Evolutionary conservation across 1,140 invertebrate genomes (phyloP).

Genomic region (Drosophila biarmipes): DNA sequence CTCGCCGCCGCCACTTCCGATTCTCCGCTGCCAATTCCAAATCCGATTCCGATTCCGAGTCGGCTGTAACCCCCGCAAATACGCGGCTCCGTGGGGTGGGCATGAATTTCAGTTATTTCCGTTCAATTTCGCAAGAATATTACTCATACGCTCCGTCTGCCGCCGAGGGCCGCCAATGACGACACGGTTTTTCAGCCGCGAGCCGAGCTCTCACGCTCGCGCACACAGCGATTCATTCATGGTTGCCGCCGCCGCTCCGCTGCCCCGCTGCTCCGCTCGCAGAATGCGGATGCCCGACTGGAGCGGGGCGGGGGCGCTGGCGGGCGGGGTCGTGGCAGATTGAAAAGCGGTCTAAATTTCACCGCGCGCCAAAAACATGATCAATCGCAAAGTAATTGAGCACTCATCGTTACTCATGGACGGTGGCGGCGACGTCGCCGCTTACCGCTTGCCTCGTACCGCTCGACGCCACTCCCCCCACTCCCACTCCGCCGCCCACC

Average conservation of each 20-base stretch:
- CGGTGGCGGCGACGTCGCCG: slow-evolving; percentile 40
- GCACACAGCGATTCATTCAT: slow-evolving; percentile 61
- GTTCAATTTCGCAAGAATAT: slow-evolving; percentile 83
- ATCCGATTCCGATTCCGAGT: not conserved
- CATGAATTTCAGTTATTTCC: slow-evolving; percentile 81
- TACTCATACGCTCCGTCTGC: slow-evolving; percentile 69
- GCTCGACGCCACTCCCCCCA: not conserved
- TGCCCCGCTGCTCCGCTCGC: not conserved
- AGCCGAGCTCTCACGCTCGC: slow-evolving; percentile 15
- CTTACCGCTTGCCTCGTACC: slow-evolving; percentile 8
- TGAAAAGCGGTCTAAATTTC: slow-evolving; percentile 57
- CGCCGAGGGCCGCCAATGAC: slow-evolving; percentile 34
- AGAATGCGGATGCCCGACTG: slow-evolving; percentile 12
- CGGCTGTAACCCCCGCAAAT: slow-evolving; percentile 9
- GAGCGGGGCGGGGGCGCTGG: not conserved
- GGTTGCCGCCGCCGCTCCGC: slow-evolving; percentile 17
- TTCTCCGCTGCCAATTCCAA: slow-evolving; percentile 5
- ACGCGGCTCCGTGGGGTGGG: not conserved
- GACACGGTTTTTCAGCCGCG: slow-evolving; percentile 7
- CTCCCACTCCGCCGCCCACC: not conserved
- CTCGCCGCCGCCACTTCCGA: slow-evolving; percentile 30
- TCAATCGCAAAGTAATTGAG: slow-evolving; percentile 70
- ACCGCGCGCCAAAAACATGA: slow-evolving; percentile 60
- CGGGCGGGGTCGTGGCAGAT: not conserved
- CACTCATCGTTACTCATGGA: slow-evolving; percentile 62